Evolutionary conservation across 2,888 invertebrate genomes (phyloP), one percentile per base, ranked within the genome.

Genomic region (Tortrix viridana): DNA sequence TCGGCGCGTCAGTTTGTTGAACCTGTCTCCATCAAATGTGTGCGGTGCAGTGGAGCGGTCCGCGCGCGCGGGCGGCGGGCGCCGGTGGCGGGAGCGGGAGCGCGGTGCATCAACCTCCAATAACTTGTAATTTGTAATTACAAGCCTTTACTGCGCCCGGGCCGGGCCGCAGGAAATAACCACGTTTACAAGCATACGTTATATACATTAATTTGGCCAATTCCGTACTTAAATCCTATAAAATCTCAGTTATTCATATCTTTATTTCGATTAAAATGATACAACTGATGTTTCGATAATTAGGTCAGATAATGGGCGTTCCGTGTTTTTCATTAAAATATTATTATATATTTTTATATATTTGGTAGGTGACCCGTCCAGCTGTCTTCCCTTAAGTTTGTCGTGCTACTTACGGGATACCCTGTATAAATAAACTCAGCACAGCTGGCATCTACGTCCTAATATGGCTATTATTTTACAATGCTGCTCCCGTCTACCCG

Each of bases 81-180:
- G 69, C 69, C 75, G 73, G 75, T 74, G 77, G 71, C 73, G 68
- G 66, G 70, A 63, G 67, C 67, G 72, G 72, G 71, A 71, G 66
- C 70, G 71, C 79, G 76, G 90, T 88, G 89, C 90, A 90, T 88
- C 88, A 89, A 90, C 90, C 91, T 89, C 85, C 82, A 79, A 88
- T 87, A 88, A 86, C 86, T 86, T 86, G 88, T 88, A 88, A 88
- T 88, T 86, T 86, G 86, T 88, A 89, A 89, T 90, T 89, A 91
- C 86, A 84, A 87, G 84, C 83, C 85, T 89, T 88, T 84, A 88
- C 85, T 82, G 86, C 84, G 82, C 82, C 82, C 81, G 79, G 81
- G 79, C 81, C 78, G 78, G 80, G 84, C 81, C 82, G 74, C 82
- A 84, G 86, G 84, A 88, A 87, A 86, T 83, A 81, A 77, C 82